phyloP scores from a whole-genome alignment of 2,113 vertebrate genomes.

The Bubalus kerabau region DNA sequence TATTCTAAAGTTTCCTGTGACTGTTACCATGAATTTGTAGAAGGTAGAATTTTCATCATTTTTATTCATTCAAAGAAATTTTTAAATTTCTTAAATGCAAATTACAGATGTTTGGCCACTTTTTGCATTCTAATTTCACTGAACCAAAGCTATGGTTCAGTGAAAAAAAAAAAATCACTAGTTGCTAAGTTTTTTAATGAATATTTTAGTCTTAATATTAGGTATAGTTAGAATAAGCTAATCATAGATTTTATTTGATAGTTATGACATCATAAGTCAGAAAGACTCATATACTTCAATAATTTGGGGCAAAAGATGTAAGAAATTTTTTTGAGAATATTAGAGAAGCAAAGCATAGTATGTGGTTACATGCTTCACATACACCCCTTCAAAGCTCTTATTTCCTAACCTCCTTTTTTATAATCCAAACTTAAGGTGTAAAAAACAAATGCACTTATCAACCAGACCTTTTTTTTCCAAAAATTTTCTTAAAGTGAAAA shows the following conservation, averaged over 20 bases:
- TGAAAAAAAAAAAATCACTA: background rate
- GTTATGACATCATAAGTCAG: too few relatives aligned
- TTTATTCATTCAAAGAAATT: background rate
- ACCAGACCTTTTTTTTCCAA: background rate
- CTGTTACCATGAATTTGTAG: background rate
- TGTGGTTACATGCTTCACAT: rapidly evolving
- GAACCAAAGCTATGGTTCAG: background rate
- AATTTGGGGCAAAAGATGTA: background rate
- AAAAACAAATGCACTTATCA: background rate
- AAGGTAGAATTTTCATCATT: background rate
- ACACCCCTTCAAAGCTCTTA: background rate
- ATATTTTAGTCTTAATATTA: background rate
- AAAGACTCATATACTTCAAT: background rate
- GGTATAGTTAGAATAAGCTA: background rate
- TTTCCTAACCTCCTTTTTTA: background rate
- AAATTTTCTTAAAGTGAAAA: background rate
- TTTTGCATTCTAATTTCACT: background rate
- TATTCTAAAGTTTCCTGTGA: background rate
- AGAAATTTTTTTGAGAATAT: background rate
- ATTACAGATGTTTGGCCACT: background rate
- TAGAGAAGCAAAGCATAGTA: too few relatives aligned
- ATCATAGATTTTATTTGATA: background rate
- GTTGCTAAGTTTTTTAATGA: background rate
- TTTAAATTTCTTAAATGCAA: background rate
- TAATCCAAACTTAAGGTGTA: background rate